phyloP scores from a whole-genome alignment of 1,140 invertebrate species.

The Rhopalosiphum padi region DNA sequence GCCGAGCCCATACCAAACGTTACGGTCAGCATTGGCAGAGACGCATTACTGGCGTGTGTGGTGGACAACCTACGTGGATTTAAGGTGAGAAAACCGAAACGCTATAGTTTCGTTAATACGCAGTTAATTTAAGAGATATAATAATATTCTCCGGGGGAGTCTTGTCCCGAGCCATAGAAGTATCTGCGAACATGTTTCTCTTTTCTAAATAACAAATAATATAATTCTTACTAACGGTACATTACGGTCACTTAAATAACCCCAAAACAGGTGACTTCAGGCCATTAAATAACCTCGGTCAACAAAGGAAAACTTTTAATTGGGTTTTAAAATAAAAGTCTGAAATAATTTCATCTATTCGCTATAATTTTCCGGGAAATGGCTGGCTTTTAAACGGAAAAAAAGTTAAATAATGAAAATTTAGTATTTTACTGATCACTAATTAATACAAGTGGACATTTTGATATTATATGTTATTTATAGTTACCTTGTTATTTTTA shows the following conservation, averaged over 20 bases:
- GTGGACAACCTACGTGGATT: constrained; percentile 89
- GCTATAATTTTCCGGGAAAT: neutral
- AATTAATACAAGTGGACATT: neutral
- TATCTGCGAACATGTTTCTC: neutral
- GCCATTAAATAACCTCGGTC: neutral
- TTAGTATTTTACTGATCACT: neutral
- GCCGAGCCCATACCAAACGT: constrained; percentile 88
- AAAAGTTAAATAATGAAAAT: constrained; percentile 26
- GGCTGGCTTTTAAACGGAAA: neutral
- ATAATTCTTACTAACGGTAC: constrained; percentile 37
- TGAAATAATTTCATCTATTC: constrained; percentile 22
- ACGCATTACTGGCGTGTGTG: constrained; percentile 90
- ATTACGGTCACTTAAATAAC: constrained; percentile 32
- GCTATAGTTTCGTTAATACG: neutral
- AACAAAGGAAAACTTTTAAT: constrained; percentile 45
- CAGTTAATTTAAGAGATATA: neutral
- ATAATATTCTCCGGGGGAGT: constrained; percentile 14
- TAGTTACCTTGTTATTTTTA: neutral
- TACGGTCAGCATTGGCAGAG: constrained; percentile 90
- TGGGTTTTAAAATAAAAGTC: constrained; percentile 20
- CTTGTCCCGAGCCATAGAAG: neutral
- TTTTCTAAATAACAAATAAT: neutral
- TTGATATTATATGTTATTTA: neutral
- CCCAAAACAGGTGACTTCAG: neutral
- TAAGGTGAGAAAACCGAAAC: constrained; percentile 71